Evolutionary conservation across 2,888 invertebrate species (phyloP), one percentile per base, ranked within the genome.

Genomic region (Calephelis perditalis): DNA sequence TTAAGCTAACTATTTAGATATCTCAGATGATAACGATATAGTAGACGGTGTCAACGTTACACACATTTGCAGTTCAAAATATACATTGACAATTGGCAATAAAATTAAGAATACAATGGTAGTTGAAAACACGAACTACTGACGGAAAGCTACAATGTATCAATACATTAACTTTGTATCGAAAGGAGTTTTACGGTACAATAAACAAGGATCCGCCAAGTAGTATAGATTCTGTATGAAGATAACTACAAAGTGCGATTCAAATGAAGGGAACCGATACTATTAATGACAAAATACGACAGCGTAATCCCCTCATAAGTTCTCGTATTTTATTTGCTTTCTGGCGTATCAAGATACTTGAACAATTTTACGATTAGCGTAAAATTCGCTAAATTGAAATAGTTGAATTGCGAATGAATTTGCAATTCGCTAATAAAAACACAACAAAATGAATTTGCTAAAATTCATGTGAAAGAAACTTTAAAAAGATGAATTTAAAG

Each of bases 171-270:
- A 54, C 52, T 54, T 54, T 54, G 52, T 54, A 54, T 54, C 52
- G 52, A 54, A 54, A 52, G 52, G 49, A 49, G 52, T 54, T 54
- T 54, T 54, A 54, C 52, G 52, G 52, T 26, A 54, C 36, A 36
- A 54, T 54, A 54, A 54, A 54, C 36, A 36, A 54, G 52, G 52
- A 54, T 54, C 52, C 36, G 52, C 52, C 52, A 54, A 54, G 52
- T 36, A 36, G 52, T 54, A 54, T 54, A 54, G 52, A 54, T 54
- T 54, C 36, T 35, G 52, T 35, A 54, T 54, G 36, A 36, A 54
- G 52, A 54, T 54, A 54, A 54, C 52, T 36, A 54, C 52, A 54
- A 54, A 54, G 52, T 54, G 52, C 52, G 52, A 54, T 54, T 54
- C 52, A 54, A 54, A 54, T 54, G 52, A 54, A 52, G 52, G 52